Conservation (phyloP, 2,113 vertebrate species). For the Perccottus glenii region DNA sequence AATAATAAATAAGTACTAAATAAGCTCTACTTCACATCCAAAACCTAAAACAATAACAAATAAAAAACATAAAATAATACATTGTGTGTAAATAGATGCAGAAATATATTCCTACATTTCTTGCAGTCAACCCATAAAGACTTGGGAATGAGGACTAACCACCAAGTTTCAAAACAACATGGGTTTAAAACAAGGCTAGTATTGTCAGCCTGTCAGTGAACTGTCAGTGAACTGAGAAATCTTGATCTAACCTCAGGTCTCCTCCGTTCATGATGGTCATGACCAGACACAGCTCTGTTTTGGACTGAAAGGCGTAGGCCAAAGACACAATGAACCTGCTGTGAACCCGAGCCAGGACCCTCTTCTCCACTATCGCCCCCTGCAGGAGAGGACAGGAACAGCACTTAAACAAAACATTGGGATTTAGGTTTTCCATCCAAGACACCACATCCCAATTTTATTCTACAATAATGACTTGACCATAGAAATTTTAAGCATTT, state of each 20-base stretch:
- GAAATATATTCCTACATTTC: no score
- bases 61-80: no score
- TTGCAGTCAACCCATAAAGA: no score
- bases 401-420: not conserved
- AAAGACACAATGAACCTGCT: constrained; percentile 88
- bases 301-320: constrained; percentile 88
- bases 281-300: constrained; percentile 87
- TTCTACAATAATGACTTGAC: no score
- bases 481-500: no score
- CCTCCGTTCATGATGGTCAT: constrained; percentile 95
- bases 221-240: not conserved
- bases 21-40: no score
- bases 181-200: not conserved
- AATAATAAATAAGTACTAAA: no score
- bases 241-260: constrained; percentile 81
- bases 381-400: constrained; percentile 39
- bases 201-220: not conserved
- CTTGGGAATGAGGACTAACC: no score
- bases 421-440: no score
- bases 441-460: no score
- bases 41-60: no score
- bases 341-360: constrained; percentile 86
- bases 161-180: not conserved
- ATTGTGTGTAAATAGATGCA: no score
- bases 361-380: constrained; percentile 89